phyloP scores from a whole-genome alignment of 2,797 vertebrate genomes.

The Ambastaia sidthimunki region DNA sequence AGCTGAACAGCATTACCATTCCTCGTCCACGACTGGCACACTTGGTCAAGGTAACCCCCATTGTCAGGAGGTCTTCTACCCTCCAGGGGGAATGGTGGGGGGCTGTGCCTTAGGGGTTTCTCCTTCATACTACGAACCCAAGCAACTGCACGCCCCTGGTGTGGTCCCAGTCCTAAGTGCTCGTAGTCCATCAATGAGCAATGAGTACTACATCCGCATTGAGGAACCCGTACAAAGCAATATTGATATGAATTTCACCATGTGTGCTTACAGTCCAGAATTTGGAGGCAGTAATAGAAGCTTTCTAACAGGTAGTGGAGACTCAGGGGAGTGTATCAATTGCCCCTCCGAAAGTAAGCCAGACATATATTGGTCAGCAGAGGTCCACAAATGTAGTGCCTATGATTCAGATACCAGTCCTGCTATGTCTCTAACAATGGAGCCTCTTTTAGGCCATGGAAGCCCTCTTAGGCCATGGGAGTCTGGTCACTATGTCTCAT shows the following conservation, averaged over 20 bases:
- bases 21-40: conserved; percentile 66
- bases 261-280: conserved; percentile 84
- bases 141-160: conserved; percentile 80
- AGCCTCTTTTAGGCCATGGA: conserved; percentile 84
- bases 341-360: conserved; percentile 67
- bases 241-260: conserved; percentile 83
- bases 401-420: conserved; percentile 84
- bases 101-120: conserved; percentile 81
- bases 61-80: conserved; percentile 87
- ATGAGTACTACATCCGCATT: conserved; percentile 95
- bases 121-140: conserved; percentile 86
- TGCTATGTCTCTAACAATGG: conserved; percentile 85
- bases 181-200: conserved; percentile 88
- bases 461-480: conserved; percentile 78
- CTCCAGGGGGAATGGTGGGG: conserved; percentile 75
- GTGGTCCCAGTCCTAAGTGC: conserved; percentile 91
- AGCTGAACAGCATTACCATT: conserved; percentile 77
- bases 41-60: conserved; percentile 77
- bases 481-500: conserved; percentile 81
- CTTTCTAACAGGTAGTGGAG: conserved; percentile 76
- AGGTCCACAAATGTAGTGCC: conserved; percentile 69
- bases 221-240: conserved; percentile 86
- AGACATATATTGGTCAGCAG: conserved; percentile 80
- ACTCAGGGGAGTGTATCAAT: conserved; percentile 73
- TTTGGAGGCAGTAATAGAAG: conserved; percentile 76